Percentiles rank a stretch among this genome's conserved stretches.
phyloP scores from a whole-genome alignment of 2,113 vertebrate genomes.

The Nycticryphes semicollaris region DNA sequence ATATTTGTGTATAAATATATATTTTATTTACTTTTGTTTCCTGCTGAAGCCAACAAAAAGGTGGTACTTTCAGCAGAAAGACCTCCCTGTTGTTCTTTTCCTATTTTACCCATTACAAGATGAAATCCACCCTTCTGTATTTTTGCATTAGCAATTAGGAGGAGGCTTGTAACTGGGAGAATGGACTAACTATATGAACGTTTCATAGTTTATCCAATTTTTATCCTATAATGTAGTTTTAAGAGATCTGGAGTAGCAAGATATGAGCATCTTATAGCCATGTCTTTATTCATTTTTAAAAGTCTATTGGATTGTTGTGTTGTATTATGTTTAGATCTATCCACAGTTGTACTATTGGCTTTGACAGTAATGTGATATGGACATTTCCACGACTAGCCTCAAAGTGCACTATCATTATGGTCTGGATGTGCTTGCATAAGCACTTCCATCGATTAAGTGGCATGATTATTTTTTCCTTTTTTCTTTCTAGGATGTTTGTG shows the following conservation, averaged over 20 bases:
- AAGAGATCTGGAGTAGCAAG: conserved; percentile 21
- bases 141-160: neutral
- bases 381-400: conserved; percentile 22
- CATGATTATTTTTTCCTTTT: neutral
- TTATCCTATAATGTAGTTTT: conserved; percentile 34
- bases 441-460: neutral
- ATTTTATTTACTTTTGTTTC: neutral
- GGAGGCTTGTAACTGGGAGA: neutral
- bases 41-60: neutral
- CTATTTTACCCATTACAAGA: neutral
- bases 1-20: neutral
- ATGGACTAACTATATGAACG: neutral
- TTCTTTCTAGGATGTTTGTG: neutral
- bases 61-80: neutral
- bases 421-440: conserved; percentile 26
- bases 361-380: conserved; percentile 62
- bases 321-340: conserved; percentile 45
- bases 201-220: conserved; percentile 35
- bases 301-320: conserved; percentile 49
- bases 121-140: neutral
- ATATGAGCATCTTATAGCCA: conserved; percentile 3
- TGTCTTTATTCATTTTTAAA: conserved; percentile 30
- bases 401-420: conserved; percentile 35
- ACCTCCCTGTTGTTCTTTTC: neutral
- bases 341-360: conserved; percentile 40